Conservation (phyloP, 2,888 invertebrate species). For the Hemicrepidius hirtus region DNA sequence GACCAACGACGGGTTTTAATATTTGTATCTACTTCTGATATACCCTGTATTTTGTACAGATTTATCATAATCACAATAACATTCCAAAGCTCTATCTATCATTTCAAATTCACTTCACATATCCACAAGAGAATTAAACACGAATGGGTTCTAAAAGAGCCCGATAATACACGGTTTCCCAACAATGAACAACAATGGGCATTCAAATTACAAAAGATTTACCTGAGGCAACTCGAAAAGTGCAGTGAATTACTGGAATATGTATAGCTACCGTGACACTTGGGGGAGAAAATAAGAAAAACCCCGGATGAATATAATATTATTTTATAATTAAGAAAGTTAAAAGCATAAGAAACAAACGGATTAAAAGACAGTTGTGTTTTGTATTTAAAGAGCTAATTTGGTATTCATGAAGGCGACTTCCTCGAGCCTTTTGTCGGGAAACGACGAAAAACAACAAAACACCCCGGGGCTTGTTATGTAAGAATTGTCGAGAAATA, state of each 20-base stretch:
- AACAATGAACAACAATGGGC: conserved; percentile 32
- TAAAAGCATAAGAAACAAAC: conserved; percentile 25
- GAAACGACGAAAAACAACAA: not conserved
- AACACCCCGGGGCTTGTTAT: not conserved
- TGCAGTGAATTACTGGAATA: conserved; percentile 29
- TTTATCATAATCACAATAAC: too few relatives aligned
- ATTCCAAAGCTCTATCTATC: too few relatives aligned
- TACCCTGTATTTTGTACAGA: too few relatives aligned
- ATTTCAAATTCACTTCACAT: conserved; percentile 31
- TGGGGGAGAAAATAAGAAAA: not conserved
- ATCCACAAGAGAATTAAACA: conserved; percentile 16
- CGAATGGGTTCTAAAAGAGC: conserved; percentile 24
- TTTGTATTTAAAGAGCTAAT: conserved; percentile 30
- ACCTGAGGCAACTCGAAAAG: conserved; percentile 36
- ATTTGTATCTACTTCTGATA: too few relatives aligned
- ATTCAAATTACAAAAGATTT: conserved; percentile 39
- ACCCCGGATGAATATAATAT: not conserved
- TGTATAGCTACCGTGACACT: conserved; percentile 10
- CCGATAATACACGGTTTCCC: conserved; percentile 38
- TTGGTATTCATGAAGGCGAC: conserved; percentile 26
- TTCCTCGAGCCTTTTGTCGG: conserved; percentile 15
- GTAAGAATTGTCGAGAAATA: conserved; percentile 3
- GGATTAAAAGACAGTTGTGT: conserved; percentile 22
- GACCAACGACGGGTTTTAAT: too few relatives aligned
- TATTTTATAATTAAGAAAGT: conserved; percentile 18